phyloP scores from a whole-genome alignment of 2,113 vertebrate genomes.

The Nesogale talazaci region DNA sequence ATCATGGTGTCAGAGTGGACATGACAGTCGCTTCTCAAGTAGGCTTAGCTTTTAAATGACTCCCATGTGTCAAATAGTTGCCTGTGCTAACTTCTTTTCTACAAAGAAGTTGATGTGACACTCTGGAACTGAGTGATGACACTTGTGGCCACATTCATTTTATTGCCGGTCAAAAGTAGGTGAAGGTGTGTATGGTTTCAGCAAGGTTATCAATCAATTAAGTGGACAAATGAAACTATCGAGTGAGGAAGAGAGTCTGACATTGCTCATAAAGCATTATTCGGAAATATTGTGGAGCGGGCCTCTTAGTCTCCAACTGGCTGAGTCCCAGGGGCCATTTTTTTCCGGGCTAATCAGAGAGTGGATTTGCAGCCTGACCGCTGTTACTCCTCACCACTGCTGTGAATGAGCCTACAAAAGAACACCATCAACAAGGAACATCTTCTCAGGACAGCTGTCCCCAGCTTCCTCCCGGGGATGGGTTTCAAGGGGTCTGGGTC shows the following conservation, averaged over 20 bases:
- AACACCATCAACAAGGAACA: not conserved
- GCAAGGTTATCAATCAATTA: not conserved
- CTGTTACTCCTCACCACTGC: not conserved
- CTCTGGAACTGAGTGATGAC: not conserved
- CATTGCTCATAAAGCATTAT: not conserved
- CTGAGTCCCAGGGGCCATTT: not conserved
- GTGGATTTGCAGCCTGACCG: not conserved
- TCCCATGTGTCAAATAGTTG: not conserved
- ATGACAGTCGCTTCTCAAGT: not conserved
- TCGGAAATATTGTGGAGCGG: not conserved
- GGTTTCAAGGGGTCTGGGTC: not conserved
- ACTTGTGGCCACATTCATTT: not conserved
- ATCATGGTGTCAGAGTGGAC: not conserved
- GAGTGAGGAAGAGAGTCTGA: not conserved
- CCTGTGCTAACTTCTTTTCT: not conserved
- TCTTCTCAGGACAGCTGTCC: not conserved
- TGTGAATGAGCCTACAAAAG: not conserved
- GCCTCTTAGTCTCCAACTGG: not conserved
- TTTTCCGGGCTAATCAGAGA: slow-evolving; percentile 1
- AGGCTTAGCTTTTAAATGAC: not conserved
- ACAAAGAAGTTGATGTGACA: not conserved
- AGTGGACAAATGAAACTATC: not conserved
- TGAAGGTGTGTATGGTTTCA: not conserved
- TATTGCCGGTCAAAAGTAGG: not conserved
- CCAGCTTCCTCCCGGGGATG: not conserved